phyloP scores from a whole-genome alignment of 2,797 vertebrate species.

The Eulemur rubriventer region DNA sequence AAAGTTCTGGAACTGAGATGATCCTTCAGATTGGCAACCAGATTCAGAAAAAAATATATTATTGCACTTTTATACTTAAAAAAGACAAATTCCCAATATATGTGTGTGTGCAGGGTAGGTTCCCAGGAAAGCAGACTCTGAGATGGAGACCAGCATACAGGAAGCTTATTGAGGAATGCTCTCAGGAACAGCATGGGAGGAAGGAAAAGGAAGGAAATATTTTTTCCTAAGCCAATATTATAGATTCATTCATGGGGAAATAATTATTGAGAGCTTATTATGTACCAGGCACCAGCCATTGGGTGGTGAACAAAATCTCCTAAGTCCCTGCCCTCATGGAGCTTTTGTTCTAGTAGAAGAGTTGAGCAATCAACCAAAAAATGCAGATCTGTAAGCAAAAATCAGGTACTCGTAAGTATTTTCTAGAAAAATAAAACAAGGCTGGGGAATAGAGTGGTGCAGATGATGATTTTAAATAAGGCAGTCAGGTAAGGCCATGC shows the following conservation, averaged over 20 bases:
- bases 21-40: not conserved
- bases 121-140: not conserved
- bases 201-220: not conserved
- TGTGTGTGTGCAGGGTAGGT: not conserved
- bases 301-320: not conserved
- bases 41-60: not conserved
- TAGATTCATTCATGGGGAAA: not conserved
- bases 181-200: not conserved
- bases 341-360: not conserved
- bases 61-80: not conserved
- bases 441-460: not conserved
- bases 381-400: not conserved
- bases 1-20: not conserved
- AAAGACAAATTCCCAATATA: not conserved
- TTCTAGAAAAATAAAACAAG: not conserved
- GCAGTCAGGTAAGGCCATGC: not conserved
- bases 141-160: not conserved
- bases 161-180: not conserved
- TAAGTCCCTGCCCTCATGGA: not conserved
- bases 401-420: not conserved
- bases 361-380: not conserved
- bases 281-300: not conserved
- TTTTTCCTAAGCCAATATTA: not conserved
- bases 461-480: not conserved
- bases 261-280: not conserved